Percentiles rank a stretch among this genome's conserved stretches.
These are phyloP conservation scores for Pterostichus madidus DNA, from an alignment of 2,888 invertebrate species.

Conservation along the genomic window DNA sequence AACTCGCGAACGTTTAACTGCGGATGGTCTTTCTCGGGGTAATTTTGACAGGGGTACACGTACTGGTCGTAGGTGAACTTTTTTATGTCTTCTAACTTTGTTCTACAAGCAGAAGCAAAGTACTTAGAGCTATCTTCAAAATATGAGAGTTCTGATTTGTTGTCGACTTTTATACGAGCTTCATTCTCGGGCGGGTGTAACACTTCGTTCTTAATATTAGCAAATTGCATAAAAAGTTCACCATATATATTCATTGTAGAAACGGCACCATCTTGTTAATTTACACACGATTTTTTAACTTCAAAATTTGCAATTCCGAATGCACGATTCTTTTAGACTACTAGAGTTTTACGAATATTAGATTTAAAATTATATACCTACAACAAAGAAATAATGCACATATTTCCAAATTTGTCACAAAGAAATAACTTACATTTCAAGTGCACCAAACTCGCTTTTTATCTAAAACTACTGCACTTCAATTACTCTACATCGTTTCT, in stretches of 20 bases:
- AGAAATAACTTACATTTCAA: conserved; percentile 56
- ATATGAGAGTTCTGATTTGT: conserved; percentile 54
- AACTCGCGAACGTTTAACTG: conserved; percentile 39
- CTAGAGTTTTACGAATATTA: conserved; percentile 21
- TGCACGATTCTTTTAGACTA: conserved; percentile 27
- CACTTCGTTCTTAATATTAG: conserved; percentile 64
- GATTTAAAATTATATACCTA: conserved; percentile 48
- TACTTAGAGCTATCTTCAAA: conserved; percentile 53
- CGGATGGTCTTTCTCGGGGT: conserved; percentile 24
- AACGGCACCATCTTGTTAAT: conserved; percentile 61
- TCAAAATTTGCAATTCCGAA: conserved; percentile 20
- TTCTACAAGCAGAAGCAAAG: conserved; percentile 49
- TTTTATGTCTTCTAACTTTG: conserved; percentile 61
- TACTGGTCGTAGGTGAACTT: conserved; percentile 51
- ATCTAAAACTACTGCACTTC: not conserved
- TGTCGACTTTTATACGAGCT: conserved; percentile 56
- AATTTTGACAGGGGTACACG: conserved; percentile 48
- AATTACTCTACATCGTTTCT: conserved; percentile 16
- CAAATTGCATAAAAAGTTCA: conserved; percentile 65
- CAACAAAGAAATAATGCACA: conserved; percentile 57
- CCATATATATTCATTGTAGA: conserved; percentile 65
- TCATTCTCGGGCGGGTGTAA: conserved; percentile 42
- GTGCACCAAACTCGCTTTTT: conserved; percentile 3
- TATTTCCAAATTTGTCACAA: conserved; percentile 36
- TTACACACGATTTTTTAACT: conserved; percentile 50